phyloP scores from a whole-genome alignment of 2,113 vertebrate species.

The Rhinogobius similis region DNA sequence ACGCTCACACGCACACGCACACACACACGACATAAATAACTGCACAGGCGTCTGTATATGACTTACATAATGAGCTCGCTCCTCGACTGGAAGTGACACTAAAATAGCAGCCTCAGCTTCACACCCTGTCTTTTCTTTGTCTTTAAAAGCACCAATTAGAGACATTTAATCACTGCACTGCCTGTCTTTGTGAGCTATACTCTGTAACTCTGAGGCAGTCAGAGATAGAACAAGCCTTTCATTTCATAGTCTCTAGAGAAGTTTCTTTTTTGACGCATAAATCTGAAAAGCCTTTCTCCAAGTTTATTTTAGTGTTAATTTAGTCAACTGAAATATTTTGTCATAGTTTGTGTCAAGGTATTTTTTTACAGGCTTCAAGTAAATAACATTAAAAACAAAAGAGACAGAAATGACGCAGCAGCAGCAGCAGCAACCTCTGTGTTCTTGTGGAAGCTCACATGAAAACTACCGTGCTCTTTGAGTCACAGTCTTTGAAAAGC shows the following conservation, averaged over 20 bases:
- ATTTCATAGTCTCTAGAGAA: constrained; percentile 12
- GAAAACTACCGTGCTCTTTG: no score
- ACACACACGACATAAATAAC: background rate
- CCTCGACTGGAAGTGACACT: constrained; percentile 46
- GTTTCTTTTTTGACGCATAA: background rate
- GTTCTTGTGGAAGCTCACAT: no score
- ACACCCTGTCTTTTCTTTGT: constrained; percentile 36
- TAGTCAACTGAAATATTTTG: no score
- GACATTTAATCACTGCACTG: constrained; percentile 53
- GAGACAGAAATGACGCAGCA: no score
- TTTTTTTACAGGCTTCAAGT: no score
- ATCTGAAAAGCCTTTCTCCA: background rate
- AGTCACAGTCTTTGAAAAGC: no score
- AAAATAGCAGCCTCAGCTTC: constrained; percentile 52
- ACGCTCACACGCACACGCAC: no score
- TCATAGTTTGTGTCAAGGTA: no score
- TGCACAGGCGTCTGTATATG: constrained; percentile 1
- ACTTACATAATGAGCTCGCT: constrained; percentile 39
- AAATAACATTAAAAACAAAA: no score
- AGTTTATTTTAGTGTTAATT: background rate
- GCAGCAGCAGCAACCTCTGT: no score
- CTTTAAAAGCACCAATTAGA: constrained; percentile 65
- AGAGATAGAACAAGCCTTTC: constrained; percentile 5
- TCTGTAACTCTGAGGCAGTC: constrained; percentile 5
- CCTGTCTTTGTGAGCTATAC: constrained; percentile 20